These are phyloP conservation scores for Sebastes goodei DNA, from an alignment of 2,797 vertebrate species.

Conservation along the genomic window DNA sequence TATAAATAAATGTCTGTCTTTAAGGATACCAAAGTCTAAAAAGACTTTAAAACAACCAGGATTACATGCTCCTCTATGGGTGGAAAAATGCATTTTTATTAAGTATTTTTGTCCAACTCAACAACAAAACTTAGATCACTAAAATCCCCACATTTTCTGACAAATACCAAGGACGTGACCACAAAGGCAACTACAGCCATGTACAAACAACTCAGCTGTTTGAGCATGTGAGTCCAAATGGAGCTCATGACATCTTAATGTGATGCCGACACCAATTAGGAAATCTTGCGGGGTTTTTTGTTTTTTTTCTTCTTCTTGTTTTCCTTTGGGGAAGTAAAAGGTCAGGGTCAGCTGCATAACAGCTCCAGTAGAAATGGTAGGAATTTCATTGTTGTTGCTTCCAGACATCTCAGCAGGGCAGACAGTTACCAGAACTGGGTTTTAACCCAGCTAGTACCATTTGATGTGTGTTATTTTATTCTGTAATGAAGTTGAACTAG, in stretches of 20 bases:
- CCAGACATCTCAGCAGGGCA: not conserved
- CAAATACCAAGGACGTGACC: slow-evolving; percentile 2
- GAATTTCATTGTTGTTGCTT: slow-evolving; percentile 5
- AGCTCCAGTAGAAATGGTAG: slow-evolving; percentile 5
- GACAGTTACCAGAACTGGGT: not conserved
- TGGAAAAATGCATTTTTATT: not conserved
- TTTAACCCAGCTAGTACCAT: not conserved
- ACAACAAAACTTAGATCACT: not conserved
- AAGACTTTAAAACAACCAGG: not conserved
- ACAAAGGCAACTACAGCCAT: not conserved
- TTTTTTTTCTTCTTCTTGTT: not conserved
- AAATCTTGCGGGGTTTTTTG: not conserved
- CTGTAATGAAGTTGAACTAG: too few species aligned
- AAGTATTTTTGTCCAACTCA: not conserved
- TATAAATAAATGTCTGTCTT: not conserved
- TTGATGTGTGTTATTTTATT: not conserved
- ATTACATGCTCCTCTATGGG: not conserved
- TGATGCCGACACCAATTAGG: slow-evolving; percentile 40
- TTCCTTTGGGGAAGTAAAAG: slow-evolving; percentile 31
- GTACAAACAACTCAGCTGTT: slow-evolving; percentile 36
- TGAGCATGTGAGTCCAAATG: slow-evolving; percentile 45
- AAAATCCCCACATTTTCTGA: slow-evolving; percentile 3
- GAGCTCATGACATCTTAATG: slow-evolving; percentile 47
- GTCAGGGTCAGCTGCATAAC: slow-evolving; percentile 18
- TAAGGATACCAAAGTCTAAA: not conserved